These are phyloP conservation scores for Agriopis aurantiaria DNA, from an alignment of 2,888 invertebrate species.

Conservation along the genomic window DNA sequence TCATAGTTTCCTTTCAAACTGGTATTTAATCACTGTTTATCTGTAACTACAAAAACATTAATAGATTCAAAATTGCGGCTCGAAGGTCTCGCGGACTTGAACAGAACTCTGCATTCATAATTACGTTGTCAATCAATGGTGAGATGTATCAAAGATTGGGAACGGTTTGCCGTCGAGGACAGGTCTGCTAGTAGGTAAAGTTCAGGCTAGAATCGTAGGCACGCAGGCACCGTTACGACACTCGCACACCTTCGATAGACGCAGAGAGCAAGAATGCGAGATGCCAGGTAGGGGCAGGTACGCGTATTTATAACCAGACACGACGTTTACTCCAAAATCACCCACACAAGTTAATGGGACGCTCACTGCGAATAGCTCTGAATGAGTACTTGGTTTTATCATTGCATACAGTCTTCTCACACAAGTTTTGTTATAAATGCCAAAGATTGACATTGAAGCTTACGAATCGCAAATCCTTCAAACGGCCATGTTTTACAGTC, in stretches of 20 bases:
- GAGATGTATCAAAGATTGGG: constrained; percentile 58
- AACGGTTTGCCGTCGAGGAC: constrained; percentile 64
- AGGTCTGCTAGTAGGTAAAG: constrained; percentile 57
- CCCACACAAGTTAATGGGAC: constrained; percentile 32
- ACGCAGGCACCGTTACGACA: constrained; percentile 74
- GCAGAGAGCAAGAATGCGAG: constrained; percentile 78
- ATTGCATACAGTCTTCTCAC: constrained; percentile 14
- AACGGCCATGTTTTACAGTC: constrained; percentile 13
- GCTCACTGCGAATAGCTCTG: constrained; percentile 15
- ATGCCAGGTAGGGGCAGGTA: constrained; percentile 77
- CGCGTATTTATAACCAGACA: constrained; percentile 40
- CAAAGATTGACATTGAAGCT: constrained; percentile 26
- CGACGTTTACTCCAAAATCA: constrained; percentile 38
- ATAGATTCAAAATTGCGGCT: constrained; percentile 46
- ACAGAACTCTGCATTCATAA: constrained; percentile 65
- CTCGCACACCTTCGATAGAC: constrained; percentile 62
- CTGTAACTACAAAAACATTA: constrained; percentile 39
- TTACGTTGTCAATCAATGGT: constrained; percentile 72
- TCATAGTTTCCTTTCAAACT: constrained; percentile 34
- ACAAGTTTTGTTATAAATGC: constrained; percentile 17
- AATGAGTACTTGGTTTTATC: constrained; percentile 15
- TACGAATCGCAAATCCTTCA: constrained; percentile 18
- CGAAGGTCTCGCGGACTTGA: constrained; percentile 59
- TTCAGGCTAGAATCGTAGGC: constrained; percentile 56
- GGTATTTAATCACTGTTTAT: constrained; percentile 39